phyloP scores from a whole-genome alignment of 2,888 invertebrate genomes.

The Glaucopsyche alexis region DNA sequence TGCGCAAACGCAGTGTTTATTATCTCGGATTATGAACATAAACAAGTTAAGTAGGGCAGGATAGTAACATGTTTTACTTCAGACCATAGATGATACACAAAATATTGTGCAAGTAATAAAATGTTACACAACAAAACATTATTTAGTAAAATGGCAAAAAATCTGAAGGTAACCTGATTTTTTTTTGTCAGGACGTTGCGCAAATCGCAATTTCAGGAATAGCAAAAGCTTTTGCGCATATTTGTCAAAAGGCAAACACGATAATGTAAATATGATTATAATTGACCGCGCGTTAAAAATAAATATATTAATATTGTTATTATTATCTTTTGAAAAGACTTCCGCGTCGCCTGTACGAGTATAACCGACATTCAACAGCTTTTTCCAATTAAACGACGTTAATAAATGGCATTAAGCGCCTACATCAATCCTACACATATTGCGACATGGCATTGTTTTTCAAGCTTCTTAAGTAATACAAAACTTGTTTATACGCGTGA shows the following conservation, averaged over 20 bases:
- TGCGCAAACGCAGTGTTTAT: slow-evolving; percentile 30
- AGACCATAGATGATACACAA: neutral
- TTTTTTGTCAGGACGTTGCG: neutral
- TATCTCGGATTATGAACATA: slow-evolving; percentile 29
- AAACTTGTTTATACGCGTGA: neutral
- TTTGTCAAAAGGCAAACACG: no score
- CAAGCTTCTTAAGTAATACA: neutral
- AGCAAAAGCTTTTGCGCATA: no score
- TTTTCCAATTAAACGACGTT: neutral
- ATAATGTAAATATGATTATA: no score
- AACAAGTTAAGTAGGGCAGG: slow-evolving; percentile 29
- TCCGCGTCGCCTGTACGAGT: no score
- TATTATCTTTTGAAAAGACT: neutral
- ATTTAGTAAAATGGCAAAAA: neutral
- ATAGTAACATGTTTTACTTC: slow-evolving; percentile 5
- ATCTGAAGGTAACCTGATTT: neutral
- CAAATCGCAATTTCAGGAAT: neutral
- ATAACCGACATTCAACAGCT: neutral
- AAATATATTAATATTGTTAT: no score
- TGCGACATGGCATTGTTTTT: neutral
- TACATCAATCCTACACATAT: slow-evolving; percentile 4
- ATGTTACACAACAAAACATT: neutral
- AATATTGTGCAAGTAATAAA: neutral
- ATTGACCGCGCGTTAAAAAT: no score
- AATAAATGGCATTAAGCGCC: neutral